Base-by-base conservation (phyloP, 2,888 invertebrate species). In the Metellina segmentata region DNA sequence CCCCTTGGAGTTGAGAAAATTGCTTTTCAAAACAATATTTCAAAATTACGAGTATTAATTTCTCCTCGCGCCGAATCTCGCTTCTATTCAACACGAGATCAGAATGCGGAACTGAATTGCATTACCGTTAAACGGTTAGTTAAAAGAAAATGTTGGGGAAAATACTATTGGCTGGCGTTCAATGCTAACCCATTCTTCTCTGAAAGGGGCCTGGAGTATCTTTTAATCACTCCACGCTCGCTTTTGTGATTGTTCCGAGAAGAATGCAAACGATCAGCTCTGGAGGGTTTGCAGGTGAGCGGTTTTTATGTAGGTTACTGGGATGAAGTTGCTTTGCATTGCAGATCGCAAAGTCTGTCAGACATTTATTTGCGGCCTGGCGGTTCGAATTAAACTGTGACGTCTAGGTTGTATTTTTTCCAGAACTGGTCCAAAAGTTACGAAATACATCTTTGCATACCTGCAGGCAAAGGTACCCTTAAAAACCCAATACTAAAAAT, bases 51-150 rank as follows among this genome's bases (percentile, higher is more conserved):
- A 11, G 16, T 11, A 61, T 34, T 61, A 11, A 61, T 61, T 16
- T 16, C 61, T 61, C 16, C 16, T 16, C 9, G 61, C 16, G 5
- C 9, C 13, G 61, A 16, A 11, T 9, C 61, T 16, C 61, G 34
- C 34, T 1, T 34, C 34, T 34, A 34, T 34, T 34, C 34, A 34
- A 34, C 34, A 4, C 4, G 34, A 34, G 34, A 34, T 61, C 4
- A 52, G 83, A 85, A 85, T 61, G 83, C 83, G 83, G 83, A 85
- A 85, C 72, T 13, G 52, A 53, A 19, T 74, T 74, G 52, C 74
- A 71, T 53, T 34, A 85, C 53, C 19, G 19, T 11, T 13, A 53
- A 79, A 53, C 52, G 48, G 53, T 74, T 75, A 85, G 71, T 82
- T 72, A 72, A 52, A 78, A 48, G 77, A 48, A 49, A 81, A 82